Percentiles rank a stretch among this genome's conserved stretches.
Conservation (phyloP, 2,888 invertebrate species). For the Leptopilina drosophilae region DNA sequence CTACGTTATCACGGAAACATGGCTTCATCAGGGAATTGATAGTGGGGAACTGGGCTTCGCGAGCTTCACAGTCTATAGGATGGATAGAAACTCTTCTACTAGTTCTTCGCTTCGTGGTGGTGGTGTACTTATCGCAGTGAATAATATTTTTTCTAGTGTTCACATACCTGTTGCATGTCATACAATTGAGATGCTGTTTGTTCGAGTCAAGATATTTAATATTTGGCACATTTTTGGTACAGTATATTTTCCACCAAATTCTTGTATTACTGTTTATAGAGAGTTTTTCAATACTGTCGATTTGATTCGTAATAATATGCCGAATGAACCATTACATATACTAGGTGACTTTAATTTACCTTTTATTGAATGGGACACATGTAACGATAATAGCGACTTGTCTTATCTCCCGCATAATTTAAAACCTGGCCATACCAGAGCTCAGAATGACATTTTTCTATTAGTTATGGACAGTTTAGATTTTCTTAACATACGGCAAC, state of each 20-base stretch:
- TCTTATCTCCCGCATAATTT: background rate
- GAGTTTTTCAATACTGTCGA: too few relatives aligned
- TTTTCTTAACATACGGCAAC: background rate
- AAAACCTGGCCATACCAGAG: background rate
- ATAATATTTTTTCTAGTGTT: background rate
- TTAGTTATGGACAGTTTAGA: background rate
- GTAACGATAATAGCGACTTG: background rate
- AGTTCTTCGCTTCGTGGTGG: constrained; percentile 12
- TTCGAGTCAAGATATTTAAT: background rate
- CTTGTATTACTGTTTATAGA: too few relatives aligned
- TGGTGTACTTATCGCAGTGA: constrained; percentile 25
- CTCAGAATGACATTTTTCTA: background rate
- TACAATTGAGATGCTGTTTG: background rate
- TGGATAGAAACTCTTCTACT: constrained; percentile 14
- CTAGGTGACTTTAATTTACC: background rate
- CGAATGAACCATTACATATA: background rate
- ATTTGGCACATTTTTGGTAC: constrained; percentile 21
- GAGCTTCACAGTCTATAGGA: constrained; percentile 1
- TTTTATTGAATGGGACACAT: background rate
- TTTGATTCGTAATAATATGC: background rate
- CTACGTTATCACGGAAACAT: constrained; percentile 9
- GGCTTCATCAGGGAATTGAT: constrained; percentile 16
- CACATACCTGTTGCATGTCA: background rate
- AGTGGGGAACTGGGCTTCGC: background rate
- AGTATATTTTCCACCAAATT: background rate